Evolutionary conservation across 2,888 invertebrate species (phyloP).

Genomic region (Blera fallax): DNA sequence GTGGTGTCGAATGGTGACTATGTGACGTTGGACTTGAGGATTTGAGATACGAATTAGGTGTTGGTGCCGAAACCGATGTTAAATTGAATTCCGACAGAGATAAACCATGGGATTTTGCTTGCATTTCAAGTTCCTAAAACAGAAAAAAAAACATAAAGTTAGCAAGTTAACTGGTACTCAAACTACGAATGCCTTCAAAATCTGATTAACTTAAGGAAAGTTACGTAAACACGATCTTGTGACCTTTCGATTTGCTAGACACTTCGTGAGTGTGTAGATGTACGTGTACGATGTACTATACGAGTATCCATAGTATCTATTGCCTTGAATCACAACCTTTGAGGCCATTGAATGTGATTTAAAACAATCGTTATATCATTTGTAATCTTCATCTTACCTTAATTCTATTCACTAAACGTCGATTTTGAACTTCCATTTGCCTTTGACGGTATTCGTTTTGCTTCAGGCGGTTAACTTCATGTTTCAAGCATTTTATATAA

Average conservation of each 20-base stretch:
- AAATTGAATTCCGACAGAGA: constrained; percentile 85
- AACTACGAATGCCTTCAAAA: background rate
- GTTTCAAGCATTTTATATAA: constrained; percentile 93
- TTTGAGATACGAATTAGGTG: constrained; percentile 81
- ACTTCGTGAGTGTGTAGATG: too few species aligned
- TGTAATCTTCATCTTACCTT: constrained; percentile 84
- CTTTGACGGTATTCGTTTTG: constrained; percentile 90
- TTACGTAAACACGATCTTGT: too few species aligned
- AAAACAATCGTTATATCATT: background rate
- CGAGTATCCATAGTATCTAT: too few species aligned
- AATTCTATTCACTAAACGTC: constrained; percentile 90
- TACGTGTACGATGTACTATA: too few species aligned
- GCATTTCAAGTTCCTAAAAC: constrained; percentile 88
- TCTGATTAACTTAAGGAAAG: background rate
- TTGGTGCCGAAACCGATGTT: constrained; percentile 80
- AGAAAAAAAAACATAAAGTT: constrained; percentile 21
- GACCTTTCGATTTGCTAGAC: too few species aligned
- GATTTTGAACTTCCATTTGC: constrained; percentile 91
- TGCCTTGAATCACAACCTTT: too few species aligned
- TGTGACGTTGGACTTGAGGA: constrained; percentile 77
- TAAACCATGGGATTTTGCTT: constrained; percentile 89
- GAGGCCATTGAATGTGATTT: too few species aligned
- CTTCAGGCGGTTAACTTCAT: constrained; percentile 88
- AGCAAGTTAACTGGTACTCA: background rate
- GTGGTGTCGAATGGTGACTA: constrained; percentile 76